Conservation (phyloP, 2,888 invertebrate genomes). For the Osmoderma eremita region DNA sequence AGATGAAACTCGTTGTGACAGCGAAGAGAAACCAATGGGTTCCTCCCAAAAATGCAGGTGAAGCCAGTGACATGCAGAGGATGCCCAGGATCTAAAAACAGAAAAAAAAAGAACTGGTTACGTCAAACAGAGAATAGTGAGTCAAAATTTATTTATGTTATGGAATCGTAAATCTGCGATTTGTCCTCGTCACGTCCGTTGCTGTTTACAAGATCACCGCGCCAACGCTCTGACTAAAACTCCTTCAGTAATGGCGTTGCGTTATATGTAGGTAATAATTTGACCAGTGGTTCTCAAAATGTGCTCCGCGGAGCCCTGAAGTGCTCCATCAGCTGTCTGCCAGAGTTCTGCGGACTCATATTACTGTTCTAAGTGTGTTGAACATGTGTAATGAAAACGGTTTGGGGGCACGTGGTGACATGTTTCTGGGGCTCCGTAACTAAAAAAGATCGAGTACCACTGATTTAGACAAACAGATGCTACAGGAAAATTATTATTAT, state of each 20-base stretch:
- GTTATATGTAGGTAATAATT: background rate
- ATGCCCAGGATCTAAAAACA: slow-evolving; percentile 78
- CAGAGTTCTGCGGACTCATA: too few species aligned
- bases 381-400: too few species aligned
- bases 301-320: background rate
- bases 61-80: slow-evolving; percentile 84
- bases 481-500: background rate
- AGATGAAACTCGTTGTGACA: slow-evolving; percentile 82
- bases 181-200: background rate
- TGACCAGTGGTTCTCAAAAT: too few species aligned
- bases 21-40: slow-evolving; percentile 89
- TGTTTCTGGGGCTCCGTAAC: too few species aligned
- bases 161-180: background rate
- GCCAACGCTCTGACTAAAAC: background rate
- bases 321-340: too few species aligned
- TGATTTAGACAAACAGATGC: background rate
- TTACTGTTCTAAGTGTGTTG: too few species aligned
- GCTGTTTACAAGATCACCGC: slow-evolving; percentile 9
- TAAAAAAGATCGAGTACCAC: too few species aligned
- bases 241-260: background rate
- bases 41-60: slow-evolving; percentile 71
- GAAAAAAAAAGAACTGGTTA: slow-evolving; percentile 58
- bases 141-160: slow-evolving; percentile 12
- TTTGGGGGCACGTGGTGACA: too few species aligned
- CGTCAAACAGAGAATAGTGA: background rate